Conservation (phyloP, 2,888 invertebrate genomes). For the Cheilosia grossa region DNA sequence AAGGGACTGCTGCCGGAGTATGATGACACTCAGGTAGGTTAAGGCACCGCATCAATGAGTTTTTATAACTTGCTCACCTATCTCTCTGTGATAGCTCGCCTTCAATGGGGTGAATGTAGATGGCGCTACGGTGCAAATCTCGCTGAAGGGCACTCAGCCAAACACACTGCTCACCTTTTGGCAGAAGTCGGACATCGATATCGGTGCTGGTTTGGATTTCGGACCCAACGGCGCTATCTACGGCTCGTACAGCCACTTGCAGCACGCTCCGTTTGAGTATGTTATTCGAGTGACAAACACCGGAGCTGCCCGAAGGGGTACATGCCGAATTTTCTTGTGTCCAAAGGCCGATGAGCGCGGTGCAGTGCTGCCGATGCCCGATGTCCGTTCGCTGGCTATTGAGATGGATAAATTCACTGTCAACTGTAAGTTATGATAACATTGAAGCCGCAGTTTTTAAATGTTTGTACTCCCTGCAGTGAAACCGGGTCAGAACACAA, state of each 20-base stretch:
- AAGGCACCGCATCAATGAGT: too few species aligned
- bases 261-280: conserved; percentile 89
- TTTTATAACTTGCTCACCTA: background rate
- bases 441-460: background rate
- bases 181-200: conserved; percentile 91
- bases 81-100: conserved; percentile 30
- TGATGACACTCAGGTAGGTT: conserved; percentile 83
- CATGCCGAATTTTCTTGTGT: conserved; percentile 87
- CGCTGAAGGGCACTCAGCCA: conserved; percentile 76
- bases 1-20: conserved; percentile 87
- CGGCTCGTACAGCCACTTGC: conserved; percentile 90
- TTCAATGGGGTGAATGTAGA: conserved; percentile 74
- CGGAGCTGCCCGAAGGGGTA: conserved; percentile 84
- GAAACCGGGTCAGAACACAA: conserved; percentile 87
- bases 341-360: conserved; percentile 88
- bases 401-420: conserved; percentile 88
- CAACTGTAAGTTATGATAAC: conserved; percentile 84
- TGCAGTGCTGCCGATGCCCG: conserved; percentile 84
- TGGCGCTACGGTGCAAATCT: conserved; percentile 77
- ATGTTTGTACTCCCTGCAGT: conserved; percentile 84
- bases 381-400: conserved; percentile 86
- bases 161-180: conserved; percentile 89
- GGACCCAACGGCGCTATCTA: conserved; percentile 88
- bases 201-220: conserved; percentile 93
- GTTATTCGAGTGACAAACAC: conserved; percentile 86